Conservation (phyloP, 2,888 invertebrate species). For the Euphydryas editha region DNA sequence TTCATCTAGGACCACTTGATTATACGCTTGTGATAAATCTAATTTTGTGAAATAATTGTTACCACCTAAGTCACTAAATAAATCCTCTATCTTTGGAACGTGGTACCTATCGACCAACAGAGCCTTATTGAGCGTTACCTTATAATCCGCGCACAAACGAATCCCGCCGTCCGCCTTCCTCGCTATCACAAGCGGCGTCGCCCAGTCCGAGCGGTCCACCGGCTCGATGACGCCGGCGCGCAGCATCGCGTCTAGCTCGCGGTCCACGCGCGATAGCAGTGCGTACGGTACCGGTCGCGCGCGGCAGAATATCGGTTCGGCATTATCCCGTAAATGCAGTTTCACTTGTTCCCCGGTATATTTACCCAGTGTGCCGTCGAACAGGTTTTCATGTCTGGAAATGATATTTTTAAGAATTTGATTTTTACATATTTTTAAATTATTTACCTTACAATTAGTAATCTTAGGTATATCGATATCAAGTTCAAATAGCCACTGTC, state of each 20-base stretch:
- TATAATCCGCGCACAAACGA: too few species aligned
- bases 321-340: slow-evolving; percentile 41
- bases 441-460: not conserved
- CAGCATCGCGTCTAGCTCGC: slow-evolving; percentile 46
- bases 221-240: slow-evolving; percentile 46
- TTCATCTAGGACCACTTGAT: too few species aligned
- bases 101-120: too few species aligned
- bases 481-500: slow-evolving; percentile 42
- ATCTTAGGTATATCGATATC: slow-evolving; percentile 26
- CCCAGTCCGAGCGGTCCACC: slow-evolving; percentile 38
- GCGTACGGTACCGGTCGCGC: slow-evolving; percentile 45
- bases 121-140: too few species aligned
- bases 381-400: slow-evolving; percentile 16
- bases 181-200: slow-evolving; percentile 20
- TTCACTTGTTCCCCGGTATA: slow-evolving; percentile 40
- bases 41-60: too few species aligned
- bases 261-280: slow-evolving; percentile 42
- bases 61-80: too few species aligned
- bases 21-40: too few species aligned
- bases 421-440: not conserved
- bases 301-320: slow-evolving; percentile 42
- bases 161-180: not conserved
- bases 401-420: not conserved
- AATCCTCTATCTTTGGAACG: too few species aligned
- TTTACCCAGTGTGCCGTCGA: slow-evolving; percentile 38